Base-by-base conservation (phyloP, 1,140 invertebrate genomes). In the Zeugodacus cucurbitae region DNA sequence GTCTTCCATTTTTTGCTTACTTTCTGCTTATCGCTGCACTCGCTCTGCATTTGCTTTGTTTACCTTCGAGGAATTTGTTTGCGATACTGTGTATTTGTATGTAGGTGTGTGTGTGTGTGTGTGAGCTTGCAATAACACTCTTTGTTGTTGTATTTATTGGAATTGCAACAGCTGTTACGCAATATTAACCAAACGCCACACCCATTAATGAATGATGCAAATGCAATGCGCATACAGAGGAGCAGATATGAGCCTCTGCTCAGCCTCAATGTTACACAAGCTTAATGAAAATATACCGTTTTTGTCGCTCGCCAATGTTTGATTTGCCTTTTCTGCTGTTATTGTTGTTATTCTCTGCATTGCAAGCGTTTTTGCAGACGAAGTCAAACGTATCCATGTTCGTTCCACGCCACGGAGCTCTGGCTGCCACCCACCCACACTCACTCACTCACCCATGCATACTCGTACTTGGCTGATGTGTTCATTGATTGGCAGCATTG, bases 401-500 rank as follows among this genome's bases (percentile, higher is more conserved):
- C 32, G 7, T 82, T 34, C 74, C 6, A n/a, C 20, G 34, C 70
- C 37, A 48, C n/a, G 10, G 29, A 74, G 67, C 74, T 48, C 22
- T 10, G n/a, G 44, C 41, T n/a, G 0, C 29, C 41, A 44, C 5
- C 74, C 74, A 8, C 48, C 8, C 22, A 2, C 22, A 14, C 7
- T 29, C 26, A 20, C 64, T 8, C 64, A n/a, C 58, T n/a, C 58
- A 62, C 4, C n/a, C 7, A 59, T 32, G 64, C 64, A 32, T 22
- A 78, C 70, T 7, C 37, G 20, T 74, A 82, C 34, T 14, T 29
- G 74, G 29, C 41, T 82, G 41, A 44, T 48, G 74, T 82, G 74
- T 48, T 82, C 74, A 82, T 82, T 54, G 74, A 82, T 82, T 82
- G 74, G 74, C 74, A 41, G 41, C 37, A 82, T 82, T 44, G 74